Percentiles rank a stretch among this genome's conserved stretches.
phyloP scores from a whole-genome alignment of 2,797 vertebrate genomes.

The Darevskia mixta region DNA sequence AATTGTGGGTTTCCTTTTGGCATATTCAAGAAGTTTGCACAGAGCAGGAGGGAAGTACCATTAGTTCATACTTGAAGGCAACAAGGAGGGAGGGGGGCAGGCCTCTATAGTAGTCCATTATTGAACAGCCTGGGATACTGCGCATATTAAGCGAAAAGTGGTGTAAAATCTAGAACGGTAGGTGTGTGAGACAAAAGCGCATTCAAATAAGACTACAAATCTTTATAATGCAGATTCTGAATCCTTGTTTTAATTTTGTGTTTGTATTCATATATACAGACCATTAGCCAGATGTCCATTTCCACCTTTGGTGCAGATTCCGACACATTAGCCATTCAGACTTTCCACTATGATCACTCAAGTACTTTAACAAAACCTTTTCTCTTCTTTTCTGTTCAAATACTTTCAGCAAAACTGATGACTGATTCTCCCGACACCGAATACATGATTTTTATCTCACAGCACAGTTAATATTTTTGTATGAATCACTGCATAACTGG shows the following conservation, averaged over 20 bases:
- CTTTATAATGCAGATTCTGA: not conserved
- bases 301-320: not conserved
- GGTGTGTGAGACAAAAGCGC: not conserved
- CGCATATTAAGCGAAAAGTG: not conserved
- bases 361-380: not conserved
- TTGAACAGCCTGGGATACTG: not conserved
- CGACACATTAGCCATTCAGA: not conserved
- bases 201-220: not conserved
- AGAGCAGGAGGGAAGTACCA: no score
- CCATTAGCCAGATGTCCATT: constrained; percentile 30
- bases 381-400: not conserved
- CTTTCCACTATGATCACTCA: not conserved
- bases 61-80: not conserved
- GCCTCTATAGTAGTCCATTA: no score
- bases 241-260: constrained; percentile 44
- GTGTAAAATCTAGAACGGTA: not conserved
- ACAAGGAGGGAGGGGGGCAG: no score
- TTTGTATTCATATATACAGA: constrained; percentile 53
- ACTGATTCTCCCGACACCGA: not conserved
- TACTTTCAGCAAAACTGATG: constrained; percentile 39
- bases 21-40: not conserved
- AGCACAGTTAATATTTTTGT: constrained; percentile 37
- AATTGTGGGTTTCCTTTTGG: not conserved
- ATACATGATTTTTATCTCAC: constrained; percentile 13
- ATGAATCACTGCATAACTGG: constrained; percentile 56